phyloP scores from a whole-genome alignment of 2,113 vertebrate genomes.

The Clinocottus analis region DNA sequence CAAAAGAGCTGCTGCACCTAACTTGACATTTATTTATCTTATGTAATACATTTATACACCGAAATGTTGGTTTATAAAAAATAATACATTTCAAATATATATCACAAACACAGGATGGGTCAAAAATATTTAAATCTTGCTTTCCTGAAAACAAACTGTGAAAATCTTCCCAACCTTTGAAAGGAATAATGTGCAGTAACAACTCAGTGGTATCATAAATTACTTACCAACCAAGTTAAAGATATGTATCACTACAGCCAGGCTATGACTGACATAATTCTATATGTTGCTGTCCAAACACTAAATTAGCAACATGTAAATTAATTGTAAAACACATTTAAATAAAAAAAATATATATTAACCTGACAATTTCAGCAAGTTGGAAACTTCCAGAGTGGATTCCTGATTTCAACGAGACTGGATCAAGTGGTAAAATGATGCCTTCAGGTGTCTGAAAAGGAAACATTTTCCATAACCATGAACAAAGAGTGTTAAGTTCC shows the following conservation, averaged over 20 bases:
- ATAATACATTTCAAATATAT: too few relatives aligned
- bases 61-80: too few relatives aligned
- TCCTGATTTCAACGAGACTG: conserved; percentile 51
- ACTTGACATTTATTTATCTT: neutral
- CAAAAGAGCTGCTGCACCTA: neutral
- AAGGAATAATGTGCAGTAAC: too few relatives aligned
- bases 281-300: neutral
- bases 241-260: too few relatives aligned
- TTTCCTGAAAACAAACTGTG: too few relatives aligned
- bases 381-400: conserved; percentile 58
- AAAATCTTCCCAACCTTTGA: too few relatives aligned
- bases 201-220: too few relatives aligned
- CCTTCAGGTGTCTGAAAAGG: conserved; percentile 75
- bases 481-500: neutral
- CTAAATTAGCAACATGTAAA: neutral
- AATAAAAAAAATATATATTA: too few relatives aligned
- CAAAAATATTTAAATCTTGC: too few relatives aligned
- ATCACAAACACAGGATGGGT: too few relatives aligned
- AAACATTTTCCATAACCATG: neutral
- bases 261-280: neutral
- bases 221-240: too few relatives aligned
- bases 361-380: conserved; percentile 75
- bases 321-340: neutral
- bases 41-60: too few relatives aligned
- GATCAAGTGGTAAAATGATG: conserved; percentile 55